Evolutionary conservation across 2,113 vertebrate species (phyloP).

Genomic region (Pterocles gutturalis): DNA sequence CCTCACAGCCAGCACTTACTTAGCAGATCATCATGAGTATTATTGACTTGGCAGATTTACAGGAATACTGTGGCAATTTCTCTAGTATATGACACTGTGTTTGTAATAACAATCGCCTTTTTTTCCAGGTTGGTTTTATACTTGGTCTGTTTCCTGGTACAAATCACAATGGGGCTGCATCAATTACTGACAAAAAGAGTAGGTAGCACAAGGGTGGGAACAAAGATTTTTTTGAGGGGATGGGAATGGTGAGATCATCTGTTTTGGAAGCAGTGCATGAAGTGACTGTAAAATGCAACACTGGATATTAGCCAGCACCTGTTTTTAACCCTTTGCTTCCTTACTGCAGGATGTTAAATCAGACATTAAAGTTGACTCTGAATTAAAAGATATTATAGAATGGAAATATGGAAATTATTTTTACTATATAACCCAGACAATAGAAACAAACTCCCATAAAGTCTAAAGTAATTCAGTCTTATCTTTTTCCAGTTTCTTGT

Average conservation of each 20-base stretch:
- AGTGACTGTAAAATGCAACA: neutral
- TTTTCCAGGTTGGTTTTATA: neutral
- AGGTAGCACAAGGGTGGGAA: neutral
- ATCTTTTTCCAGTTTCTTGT: neutral
- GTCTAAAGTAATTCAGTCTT: neutral
- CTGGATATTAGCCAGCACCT: neutral
- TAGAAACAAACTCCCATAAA: neutral
- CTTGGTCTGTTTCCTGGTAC: neutral
- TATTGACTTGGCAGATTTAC: constrained; percentile 16
- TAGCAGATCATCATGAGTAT: neutral
- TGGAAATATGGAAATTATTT: neutral
- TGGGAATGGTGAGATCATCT: neutral
- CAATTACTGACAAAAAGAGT: neutral
- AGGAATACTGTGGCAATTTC: neutral
- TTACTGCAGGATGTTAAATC: neutral
- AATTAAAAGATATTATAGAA: neutral
- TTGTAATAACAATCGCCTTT: neutral
- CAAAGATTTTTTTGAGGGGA: neutral
- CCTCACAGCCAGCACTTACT: neutral
- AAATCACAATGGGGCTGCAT: neutral
- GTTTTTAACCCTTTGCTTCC: neutral
- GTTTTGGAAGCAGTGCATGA: neutral
- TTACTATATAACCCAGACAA: neutral
- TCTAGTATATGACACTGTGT: neutral
- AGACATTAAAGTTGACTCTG: neutral